Conservation (phyloP, 2,888 invertebrate species). For the Dynastes maya region DNA sequence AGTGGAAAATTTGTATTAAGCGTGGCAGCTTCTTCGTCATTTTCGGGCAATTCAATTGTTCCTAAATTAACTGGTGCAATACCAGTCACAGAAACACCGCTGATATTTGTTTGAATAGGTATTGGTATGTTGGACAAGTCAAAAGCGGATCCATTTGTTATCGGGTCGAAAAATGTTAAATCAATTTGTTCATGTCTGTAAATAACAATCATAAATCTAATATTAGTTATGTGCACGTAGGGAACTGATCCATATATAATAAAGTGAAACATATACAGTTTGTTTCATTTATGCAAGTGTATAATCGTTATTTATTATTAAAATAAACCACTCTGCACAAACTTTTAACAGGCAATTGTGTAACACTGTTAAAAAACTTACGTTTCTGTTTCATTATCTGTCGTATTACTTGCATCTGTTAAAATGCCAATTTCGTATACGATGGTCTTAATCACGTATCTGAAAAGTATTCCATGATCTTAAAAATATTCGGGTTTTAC, state of each 20-base stretch:
- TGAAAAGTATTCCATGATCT: conserved; percentile 58
- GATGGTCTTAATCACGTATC: conserved; percentile 74
- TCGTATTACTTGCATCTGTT: conserved; percentile 71
- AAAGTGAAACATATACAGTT: too few species aligned
- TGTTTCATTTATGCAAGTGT: too few species aligned
- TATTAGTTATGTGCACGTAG: too few species aligned
- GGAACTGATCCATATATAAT: too few species aligned
- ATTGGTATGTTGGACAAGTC: conserved; percentile 73
- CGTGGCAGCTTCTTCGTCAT: conserved; percentile 54
- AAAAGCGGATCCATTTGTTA: conserved; percentile 70
- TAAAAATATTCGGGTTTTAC: conserved; percentile 1
- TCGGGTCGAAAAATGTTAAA: conserved; percentile 73
- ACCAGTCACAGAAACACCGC: conserved; percentile 73
- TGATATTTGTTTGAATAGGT: conserved; percentile 73
- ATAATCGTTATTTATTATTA: too few species aligned
- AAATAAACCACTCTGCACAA: too few species aligned
- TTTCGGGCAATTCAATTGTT: conserved; percentile 58
- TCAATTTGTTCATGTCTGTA: conserved; percentile 73
- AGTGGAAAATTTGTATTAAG: conserved; percentile 52
- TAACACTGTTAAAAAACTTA: conserved; percentile 57
- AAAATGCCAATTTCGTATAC: conserved; percentile 77
- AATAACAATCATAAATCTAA: conserved; percentile 40
- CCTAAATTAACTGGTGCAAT: conserved; percentile 72
- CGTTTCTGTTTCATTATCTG: conserved; percentile 67
- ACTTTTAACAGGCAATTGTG: neutral